Base-by-base conservation (phyloP, 2,888 invertebrate genomes). In the Chouioia cunea region DNA sequence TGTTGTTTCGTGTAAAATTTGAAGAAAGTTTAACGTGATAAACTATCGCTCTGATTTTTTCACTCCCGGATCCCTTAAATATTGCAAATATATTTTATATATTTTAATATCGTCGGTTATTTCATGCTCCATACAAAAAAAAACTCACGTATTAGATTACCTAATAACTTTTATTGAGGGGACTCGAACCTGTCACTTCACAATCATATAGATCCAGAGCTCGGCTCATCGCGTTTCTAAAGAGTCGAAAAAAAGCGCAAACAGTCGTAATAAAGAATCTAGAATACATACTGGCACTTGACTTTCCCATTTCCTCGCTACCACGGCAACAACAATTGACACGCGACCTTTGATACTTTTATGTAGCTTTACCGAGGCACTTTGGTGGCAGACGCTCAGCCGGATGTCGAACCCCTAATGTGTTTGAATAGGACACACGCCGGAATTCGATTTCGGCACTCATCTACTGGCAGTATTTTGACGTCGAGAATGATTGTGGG, bases 381-480 rank as follows among this genome's bases (percentile, higher is more conserved):
- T 78, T 36, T 77, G 74, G 77, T 63, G 74, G 67, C 74, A 36
- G 36, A 6, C 72, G 74, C 71, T 77, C 79, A 78, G 78, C 80
- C 84, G 85, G 85, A 84, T 83, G 83, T 79, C 74, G 74, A 73
- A 71, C 76, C n/a, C 81, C 79, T 84, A 85, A 85, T 85, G 85
- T 85, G 85, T 85, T 85, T 85, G 85, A 82, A 81, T 80, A 82
- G 81, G 82, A 78, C 76, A 76, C 76, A 74, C 76, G 69, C 18
- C 16, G 59, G 23, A 10, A 36, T 36, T 27, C 50, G 52, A 50
- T 44, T 36, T 36, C 4, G 36, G 10, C 36, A 36, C 36, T 36
- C 36, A 6, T 1, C 36, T 10, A 12, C 23, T 27, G 43, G 12
- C 2, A 18, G 50, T 14, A 15, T 59, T 10, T 23, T 47, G 36